Evolutionary conservation across 2,888 invertebrate genomes (phyloP), one percentile per base, ranked within the genome.

Genomic region (Oxycera nigricornis): DNA sequence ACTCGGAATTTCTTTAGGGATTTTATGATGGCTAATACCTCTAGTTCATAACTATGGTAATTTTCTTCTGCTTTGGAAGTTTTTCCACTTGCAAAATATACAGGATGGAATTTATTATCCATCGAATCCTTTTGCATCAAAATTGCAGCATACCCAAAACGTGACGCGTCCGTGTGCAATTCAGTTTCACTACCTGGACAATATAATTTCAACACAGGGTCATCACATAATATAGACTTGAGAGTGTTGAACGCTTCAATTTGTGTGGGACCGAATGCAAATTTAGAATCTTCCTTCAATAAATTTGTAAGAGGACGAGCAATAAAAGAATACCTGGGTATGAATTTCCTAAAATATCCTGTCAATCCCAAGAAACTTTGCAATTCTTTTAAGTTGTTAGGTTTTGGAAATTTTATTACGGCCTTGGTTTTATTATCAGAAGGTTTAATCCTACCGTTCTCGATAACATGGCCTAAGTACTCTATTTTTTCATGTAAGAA

Each of bases 301-400:
- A 57, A 4, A 57, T 6, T 26, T 6, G 57, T 22, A 57, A 76
- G n/a, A n/a, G n/a, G n/a, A n/a, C n/a, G n/a, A n/a, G n/a, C n/a
- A n/a, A n/a, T n/a, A n/a, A n/a, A n/a, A n/a, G n/a, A n/a, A n/a
- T n/a, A 57, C 6, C n/a, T 20, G 2, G 7, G 14, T 6, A 57
- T 57, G n/a, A 14, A 78, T 59, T 77, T 78, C 2, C 77, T 72
- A 61, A 78, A 78, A 65, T 77, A 78, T 11, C 78, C n/a, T 77
- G 0, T 76, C 74, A 2, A 78, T 9, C 78, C 77, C 24, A 77
- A 55, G 41, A 75, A 78, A 7, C 72, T 39, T 68, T 77, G 77
- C 2, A 77, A 28, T n/a, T 57, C 50, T 17, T 72, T 73, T 2
- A 75, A 31, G 6, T 41, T 74, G 6, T 26, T 75, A 1, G 75